Conservation (phyloP, 2,797 vertebrate genomes). For the Lates japonicus region DNA sequence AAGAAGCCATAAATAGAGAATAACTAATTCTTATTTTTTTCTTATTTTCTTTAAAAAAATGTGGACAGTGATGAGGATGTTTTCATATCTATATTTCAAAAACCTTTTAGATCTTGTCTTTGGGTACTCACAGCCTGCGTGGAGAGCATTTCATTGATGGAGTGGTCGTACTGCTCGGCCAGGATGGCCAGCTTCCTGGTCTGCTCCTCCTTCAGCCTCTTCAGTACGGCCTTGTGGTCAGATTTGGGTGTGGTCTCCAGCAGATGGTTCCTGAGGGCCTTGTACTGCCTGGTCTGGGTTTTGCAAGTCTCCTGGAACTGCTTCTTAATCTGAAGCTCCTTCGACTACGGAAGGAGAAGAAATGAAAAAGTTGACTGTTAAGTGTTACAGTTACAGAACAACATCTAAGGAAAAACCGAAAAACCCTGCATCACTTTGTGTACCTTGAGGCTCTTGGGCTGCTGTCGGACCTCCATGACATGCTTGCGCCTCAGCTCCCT, state of each 20-base stretch:
- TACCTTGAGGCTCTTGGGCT: constrained; percentile 98
- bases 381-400: background rate
- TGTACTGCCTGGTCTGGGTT: constrained; percentile 98
- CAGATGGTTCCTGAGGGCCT: constrained; percentile 97
- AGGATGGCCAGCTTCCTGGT: constrained; percentile 94
- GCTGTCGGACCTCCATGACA: constrained; percentile 97
- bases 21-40: background rate
- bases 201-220: constrained; percentile 97
- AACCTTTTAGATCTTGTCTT: background rate
- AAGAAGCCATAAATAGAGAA: background rate
- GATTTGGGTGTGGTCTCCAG: constrained; percentile 97
- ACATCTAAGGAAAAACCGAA: background rate
- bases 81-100: background rate
- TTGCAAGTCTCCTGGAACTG: constrained; percentile 99
- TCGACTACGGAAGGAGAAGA: constrained; percentile 85
- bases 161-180: constrained; percentile 97
- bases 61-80: background rate
- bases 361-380: background rate
- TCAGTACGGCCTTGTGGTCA: constrained; percentile 98
- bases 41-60: background rate
- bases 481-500: constrained; percentile 97
- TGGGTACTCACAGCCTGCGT: constrained; percentile 94
- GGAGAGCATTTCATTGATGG: constrained; percentile 99
- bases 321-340: constrained; percentile 99
- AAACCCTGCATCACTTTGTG: background rate